Conservation (phyloP, 2,888 invertebrate species). For the Lasioglossum calceatum region DNA sequence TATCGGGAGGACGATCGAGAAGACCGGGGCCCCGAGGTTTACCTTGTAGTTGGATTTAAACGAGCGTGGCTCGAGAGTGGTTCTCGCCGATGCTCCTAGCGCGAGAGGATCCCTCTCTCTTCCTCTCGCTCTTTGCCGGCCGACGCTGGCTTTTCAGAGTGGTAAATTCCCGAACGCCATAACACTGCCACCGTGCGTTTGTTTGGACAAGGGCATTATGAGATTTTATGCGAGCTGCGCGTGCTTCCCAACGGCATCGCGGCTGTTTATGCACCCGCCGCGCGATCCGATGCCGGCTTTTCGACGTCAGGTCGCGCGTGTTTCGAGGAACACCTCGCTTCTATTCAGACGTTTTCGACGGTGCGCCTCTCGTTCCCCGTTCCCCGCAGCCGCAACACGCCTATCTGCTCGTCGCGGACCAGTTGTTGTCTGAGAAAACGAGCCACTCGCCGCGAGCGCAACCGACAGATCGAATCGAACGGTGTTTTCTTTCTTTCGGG, state of each 20-base stretch:
- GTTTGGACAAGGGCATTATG: constrained; percentile 81
- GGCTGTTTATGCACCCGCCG: constrained; percentile 70
- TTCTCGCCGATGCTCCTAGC: constrained; percentile 50
- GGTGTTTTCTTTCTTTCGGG: constrained; percentile 25
- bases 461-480: constrained; percentile 25
- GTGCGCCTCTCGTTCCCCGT: not conserved
- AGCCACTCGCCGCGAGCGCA: not conserved
- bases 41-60: constrained; percentile 65
- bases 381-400: not conserved
- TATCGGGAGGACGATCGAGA: constrained; percentile 2
- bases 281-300: not conserved
- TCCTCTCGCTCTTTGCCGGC: not conserved
- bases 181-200: constrained; percentile 77
- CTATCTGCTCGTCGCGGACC: not conserved
- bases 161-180: constrained; percentile 74
- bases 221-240: constrained; percentile 79
- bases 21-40: constrained; percentile 41
- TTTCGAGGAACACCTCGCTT: constrained; percentile 44
- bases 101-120: constrained; percentile 47
- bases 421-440: constrained; percentile 57
- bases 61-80: constrained; percentile 53
- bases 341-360: constrained; percentile 30
- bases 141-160: constrained; percentile 63
- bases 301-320: constrained; percentile 28
- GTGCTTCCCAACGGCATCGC: constrained; percentile 64